Conservation (phyloP, 2,888 invertebrate genomes). For the Eilema griseolum region DNA sequence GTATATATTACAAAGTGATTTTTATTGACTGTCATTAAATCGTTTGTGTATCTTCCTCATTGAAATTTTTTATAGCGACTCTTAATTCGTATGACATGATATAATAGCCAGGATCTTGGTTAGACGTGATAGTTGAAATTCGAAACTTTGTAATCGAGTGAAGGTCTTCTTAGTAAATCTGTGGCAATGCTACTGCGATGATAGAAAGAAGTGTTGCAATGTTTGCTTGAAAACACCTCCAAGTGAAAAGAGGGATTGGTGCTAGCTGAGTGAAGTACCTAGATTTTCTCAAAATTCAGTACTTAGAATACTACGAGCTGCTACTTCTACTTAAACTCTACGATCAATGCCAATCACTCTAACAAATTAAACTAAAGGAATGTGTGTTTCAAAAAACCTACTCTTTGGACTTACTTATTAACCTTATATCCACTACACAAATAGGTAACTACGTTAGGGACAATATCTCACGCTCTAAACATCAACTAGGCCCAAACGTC, state of each 20-base stretch:
- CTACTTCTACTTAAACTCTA: not conserved
- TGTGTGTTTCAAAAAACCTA: too few species aligned
- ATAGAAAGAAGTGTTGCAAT: not conserved
- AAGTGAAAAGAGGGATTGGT: too few species aligned
- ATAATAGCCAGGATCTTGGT: not conserved
- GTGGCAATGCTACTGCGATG: not conserved
- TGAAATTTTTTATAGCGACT: not conserved
- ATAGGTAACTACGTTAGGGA: too few species aligned
- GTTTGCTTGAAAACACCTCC: too few species aligned
- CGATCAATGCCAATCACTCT: not conserved
- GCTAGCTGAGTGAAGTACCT: too few species aligned
- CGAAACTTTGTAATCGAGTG: too few species aligned
- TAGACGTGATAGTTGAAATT: not conserved
- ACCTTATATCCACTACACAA: not conserved
- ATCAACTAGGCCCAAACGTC: not conserved
- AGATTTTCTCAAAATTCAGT: too few species aligned
- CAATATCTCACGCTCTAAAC: not conserved
- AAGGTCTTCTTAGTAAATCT: not conserved
- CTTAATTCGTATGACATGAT: not conserved
- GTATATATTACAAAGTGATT: conserved; percentile 26
- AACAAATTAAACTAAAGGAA: not conserved
- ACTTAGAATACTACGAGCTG: too few species aligned
- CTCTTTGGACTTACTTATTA: too few species aligned
- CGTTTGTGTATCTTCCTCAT: not conserved
- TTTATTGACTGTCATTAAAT: conserved; percentile 3